phyloP scores from a whole-genome alignment of 2,797 vertebrate species.

The Erithacus rubecula region DNA sequence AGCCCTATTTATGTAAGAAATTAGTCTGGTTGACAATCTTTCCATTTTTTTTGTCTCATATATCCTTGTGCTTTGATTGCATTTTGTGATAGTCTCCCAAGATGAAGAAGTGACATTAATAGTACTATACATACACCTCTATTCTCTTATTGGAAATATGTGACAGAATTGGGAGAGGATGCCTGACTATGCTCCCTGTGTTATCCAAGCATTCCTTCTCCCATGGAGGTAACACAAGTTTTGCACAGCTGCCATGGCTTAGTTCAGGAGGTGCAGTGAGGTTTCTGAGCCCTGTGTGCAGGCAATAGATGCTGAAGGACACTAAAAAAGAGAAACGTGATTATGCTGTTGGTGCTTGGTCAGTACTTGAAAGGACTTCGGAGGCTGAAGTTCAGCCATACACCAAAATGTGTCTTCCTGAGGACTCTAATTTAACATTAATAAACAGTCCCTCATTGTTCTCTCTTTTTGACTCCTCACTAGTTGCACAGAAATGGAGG shows the following conservation, averaged over 20 bases:
- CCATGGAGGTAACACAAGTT: neutral
- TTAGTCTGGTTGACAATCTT: neutral
- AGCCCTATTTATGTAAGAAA: neutral
- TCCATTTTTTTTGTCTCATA: neutral
- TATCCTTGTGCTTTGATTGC: neutral
- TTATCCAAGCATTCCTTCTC: neutral
- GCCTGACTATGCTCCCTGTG: neutral
- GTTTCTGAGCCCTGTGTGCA: neutral
- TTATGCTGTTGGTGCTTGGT: neutral
- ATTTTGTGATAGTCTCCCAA: neutral
- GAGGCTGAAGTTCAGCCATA: neutral
- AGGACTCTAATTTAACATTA: neutral
- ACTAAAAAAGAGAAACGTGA: neutral
- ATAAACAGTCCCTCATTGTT: neutral
- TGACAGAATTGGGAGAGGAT: neutral
- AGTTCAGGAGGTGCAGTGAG: neutral
- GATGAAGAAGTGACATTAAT: neutral
- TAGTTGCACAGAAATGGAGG: neutral
- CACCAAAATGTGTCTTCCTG: neutral
- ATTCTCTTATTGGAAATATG: neutral
- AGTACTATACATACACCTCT: neutral
- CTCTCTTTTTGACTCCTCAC: neutral
- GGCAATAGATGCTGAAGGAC: neutral
- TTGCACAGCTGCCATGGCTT: neutral
- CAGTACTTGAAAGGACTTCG: neutral